Evolutionary conservation across 2,113 vertebrate species (phyloP).

Genomic region (Callocephalon fimbriatum): DNA sequence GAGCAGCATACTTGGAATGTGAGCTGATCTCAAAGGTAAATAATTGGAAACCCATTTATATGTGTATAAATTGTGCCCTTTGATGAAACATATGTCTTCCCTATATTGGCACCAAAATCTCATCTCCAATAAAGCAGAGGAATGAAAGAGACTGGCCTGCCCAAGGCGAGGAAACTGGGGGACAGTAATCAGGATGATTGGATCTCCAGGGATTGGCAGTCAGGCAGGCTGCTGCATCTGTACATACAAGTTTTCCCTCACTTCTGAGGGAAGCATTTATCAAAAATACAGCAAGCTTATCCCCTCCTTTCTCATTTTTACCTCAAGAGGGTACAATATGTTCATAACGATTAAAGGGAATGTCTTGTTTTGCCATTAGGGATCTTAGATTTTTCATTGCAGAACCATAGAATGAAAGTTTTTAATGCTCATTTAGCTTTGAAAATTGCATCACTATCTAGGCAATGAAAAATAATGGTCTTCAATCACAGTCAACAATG

Average conservation of each 20-base stretch:
- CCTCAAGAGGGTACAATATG: neutral
- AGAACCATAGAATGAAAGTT: conserved; percentile 19
- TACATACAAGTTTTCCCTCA: neutral
- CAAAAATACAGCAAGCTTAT: neutral
- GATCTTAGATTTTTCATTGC: conserved; percentile 19
- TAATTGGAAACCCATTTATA: neutral
- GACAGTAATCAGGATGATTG: neutral
- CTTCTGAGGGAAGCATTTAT: neutral
- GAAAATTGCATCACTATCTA: conserved; percentile 52
- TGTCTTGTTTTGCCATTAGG: neutral
- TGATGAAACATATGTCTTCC: neutral
- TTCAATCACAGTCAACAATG: conserved; percentile 53
- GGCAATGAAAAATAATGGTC: conserved; percentile 53
- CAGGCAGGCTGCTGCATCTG: neutral
- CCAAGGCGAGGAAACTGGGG: neutral
- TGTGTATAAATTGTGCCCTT: neutral
- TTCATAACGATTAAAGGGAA: conserved; percentile 37
- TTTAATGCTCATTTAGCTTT: conserved; percentile 61
- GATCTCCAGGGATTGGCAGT: neutral
- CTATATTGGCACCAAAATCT: neutral
- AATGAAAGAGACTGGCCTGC: neutral
- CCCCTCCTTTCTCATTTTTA: conserved; percentile 27
- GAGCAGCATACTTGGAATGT: neutral
- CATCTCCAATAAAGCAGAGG: neutral
- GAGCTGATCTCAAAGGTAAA: neutral